Evolutionary conservation across 2,113 vertebrate species (phyloP), one percentile per base, ranked within the genome.

Genomic region (Cardinalis cardinalis): DNA sequence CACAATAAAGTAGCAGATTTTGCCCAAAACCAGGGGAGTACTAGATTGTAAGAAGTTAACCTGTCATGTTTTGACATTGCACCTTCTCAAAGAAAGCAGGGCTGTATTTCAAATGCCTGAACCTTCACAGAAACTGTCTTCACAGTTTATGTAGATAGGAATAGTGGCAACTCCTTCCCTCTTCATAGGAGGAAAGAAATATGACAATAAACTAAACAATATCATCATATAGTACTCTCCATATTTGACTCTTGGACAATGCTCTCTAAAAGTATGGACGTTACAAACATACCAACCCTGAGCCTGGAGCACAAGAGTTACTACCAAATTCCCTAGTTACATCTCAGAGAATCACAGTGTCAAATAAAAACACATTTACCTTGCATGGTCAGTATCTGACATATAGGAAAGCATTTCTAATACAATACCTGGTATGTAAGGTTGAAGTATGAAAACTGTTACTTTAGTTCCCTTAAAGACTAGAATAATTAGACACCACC

Each of bases 51-150:
- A 51, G 31, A 73, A 77, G 14, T 18, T 56, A 64, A 79, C 10
- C 6, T 38, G 40, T 56, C 3, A 0, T 14, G 10, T 51, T 40
- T 44, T 1, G 23, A 70, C n/a, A 51, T 1, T 20, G 36, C n/a
- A 52, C 4, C 13, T 49, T 44, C 58, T 51, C 7, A 0, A 85
- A 79, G 34, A 58, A 84, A 49, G 66, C 2, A 43, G 16, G 52
- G 4, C 6, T 40, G 26, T n/a, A 8, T 51, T 77, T 80, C 41
- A 77, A 58, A 63, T 32, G 18, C 17, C 59, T 80, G 36, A 69
- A 24, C 6, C 23, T 7, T 64, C 53, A 58, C 12, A 51, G 34
- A 51, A 64, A 23, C 14, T 34, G 10, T 49, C 46, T n/a, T 32
- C 8, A 29, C 12, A 19, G 32, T 58, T 89, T 59, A 32, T 24